A percentile compares a stretch with the other conserved stretches of the same genome.
Conservation (phyloP, 2,113 vertebrate species). For the Dasypus novemcinctus region DNA sequence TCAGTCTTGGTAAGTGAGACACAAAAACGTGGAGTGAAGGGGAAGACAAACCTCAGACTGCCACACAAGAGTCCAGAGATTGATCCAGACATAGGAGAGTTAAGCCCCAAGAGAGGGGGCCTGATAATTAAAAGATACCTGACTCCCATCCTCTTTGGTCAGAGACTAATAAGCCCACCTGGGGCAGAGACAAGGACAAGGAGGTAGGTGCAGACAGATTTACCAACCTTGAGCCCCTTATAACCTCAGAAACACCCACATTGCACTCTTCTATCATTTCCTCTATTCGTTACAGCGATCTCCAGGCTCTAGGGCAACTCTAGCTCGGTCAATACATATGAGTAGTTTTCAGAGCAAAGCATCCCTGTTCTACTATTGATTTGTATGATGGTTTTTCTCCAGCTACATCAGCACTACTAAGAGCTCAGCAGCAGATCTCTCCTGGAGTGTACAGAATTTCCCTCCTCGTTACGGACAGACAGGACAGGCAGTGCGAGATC, state of each 20-base stretch:
- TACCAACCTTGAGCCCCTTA: neutral
- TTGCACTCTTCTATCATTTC: neutral
- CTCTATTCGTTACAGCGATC: neutral
- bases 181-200: neutral
- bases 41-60: neutral
- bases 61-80: neutral
- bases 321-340: neutral
- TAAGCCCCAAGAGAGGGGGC: neutral
- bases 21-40: no score
- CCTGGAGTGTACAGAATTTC: constrained; percentile 40
- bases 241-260: neutral
- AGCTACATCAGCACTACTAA: constrained; percentile 57
- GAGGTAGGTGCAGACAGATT: neutral
- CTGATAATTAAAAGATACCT: neutral
- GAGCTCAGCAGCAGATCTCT: neutral
- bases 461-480: neutral
- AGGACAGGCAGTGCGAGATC: constrained; percentile 29
- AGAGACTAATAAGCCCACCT: neutral
- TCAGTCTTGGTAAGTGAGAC: neutral
- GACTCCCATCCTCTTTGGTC: neutral
- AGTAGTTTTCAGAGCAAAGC: neutral
- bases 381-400: neutral
- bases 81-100: neutral
- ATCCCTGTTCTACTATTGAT: neutral
- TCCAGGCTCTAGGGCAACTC: neutral